Base-by-base conservation (phyloP, 2,888 invertebrate species). In the Cerastoderma edule region DNA sequence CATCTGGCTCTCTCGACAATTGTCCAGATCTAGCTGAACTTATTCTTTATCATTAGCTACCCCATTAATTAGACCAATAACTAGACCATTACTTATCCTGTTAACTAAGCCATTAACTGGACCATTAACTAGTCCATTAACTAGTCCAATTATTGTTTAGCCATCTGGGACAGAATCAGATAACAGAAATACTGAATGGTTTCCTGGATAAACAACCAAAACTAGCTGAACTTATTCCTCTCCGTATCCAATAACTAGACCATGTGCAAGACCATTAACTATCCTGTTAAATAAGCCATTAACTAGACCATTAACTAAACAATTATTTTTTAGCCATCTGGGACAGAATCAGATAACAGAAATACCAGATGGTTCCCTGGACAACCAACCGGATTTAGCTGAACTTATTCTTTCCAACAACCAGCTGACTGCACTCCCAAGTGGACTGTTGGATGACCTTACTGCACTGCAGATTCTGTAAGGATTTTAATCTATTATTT, bases 281-380 rank as follows among this genome's bases (percentile, higher is more conserved):
- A n/a, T n/a, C n/a, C n/a, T n/a, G n/a, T n/a, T n/a, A n/a, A n/a
- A n/a, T n/a, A n/a, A n/a, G n/a, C n/a, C n/a, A n/a, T n/a, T n/a
- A n/a, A n/a, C n/a, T n/a, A n/a, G n/a, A n/a, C n/a, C n/a, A n/a
- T n/a, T n/a, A n/a, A n/a, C n/a, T n/a, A n/a, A n/a, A n/a, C n/a
- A n/a, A n/a, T n/a, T 65, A 33, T 50, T 22, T 78, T 73, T 30
- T 67, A 84, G 83, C 56, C 44, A 79, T 65, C 48, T 87, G 19
- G 65, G 50, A 44, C 50, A 72, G 46, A 87, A 87, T 54, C 35
- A 63, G 16, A 67, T 87, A 2, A 63, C 68, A n/a, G 72, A 67
- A 50, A 63, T 87, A 0, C 75, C 81, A 10, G 65, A 68, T 19
- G 81, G 75, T 10, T 78, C 77, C 2, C 66, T 86, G 16, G 68